phyloP scores from a whole-genome alignment of 2,888 invertebrate genomes.

The Macrosiphum euphorbiae region DNA sequence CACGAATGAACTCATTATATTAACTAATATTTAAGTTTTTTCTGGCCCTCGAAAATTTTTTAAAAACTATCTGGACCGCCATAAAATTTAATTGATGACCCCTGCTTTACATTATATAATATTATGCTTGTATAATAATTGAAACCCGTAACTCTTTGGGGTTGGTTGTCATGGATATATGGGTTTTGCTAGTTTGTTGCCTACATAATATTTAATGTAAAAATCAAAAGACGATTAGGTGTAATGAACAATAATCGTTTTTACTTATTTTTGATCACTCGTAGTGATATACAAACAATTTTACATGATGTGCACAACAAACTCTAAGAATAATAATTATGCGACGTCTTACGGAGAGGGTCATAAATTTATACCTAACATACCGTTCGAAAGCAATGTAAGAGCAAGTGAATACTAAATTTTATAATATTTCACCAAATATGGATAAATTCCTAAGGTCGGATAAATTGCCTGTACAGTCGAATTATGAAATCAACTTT shows the following conservation, averaged over 20 bases:
- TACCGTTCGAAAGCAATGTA: constrained; percentile 57
- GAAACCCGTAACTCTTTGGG: background rate
- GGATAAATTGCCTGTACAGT: background rate
- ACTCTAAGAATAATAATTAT: background rate
- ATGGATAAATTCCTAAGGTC: too few species aligned
- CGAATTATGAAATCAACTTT: background rate
- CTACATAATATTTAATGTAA: background rate
- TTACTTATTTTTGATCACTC: background rate
- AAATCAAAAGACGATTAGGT: background rate
- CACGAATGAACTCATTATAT: too few species aligned
- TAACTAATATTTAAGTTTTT: too few species aligned
- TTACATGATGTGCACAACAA: background rate
- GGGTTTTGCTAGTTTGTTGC: background rate
- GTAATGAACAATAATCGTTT: background rate
- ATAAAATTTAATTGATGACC: too few species aligned
- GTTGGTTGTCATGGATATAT: background rate
- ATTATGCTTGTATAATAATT: background rate
- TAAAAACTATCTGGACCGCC: too few species aligned
- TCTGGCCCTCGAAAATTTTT: too few species aligned
- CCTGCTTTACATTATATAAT: too few species aligned
- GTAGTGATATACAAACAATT: background rate
- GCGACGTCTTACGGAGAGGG: constrained; percentile 34
- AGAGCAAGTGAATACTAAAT: background rate
- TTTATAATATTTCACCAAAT: background rate
- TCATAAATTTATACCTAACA: constrained; percentile 40